Base-by-base conservation (phyloP, 2,113 vertebrate species). In the Cephalopholis sonnerati region DNA sequence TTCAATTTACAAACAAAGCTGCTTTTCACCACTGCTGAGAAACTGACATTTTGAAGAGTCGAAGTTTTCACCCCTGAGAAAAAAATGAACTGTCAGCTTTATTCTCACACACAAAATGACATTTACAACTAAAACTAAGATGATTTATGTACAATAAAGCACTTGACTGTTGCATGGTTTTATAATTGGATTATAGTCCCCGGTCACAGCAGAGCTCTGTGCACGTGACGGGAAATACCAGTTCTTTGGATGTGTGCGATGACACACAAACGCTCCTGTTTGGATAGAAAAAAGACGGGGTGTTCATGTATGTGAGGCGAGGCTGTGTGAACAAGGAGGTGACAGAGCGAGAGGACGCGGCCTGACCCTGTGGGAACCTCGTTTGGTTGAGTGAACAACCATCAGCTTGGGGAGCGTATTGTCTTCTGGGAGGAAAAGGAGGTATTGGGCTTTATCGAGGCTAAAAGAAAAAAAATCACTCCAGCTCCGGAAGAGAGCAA, bases 291-390 rank as follows among this genome's bases (percentile, higher is more conserved):
- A 51, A 77, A 62, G 53, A 51, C 1, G 15, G 15, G 9, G 10
- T 41, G 62, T 69, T 71, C 67, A 81, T 79, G 80, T 72, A 79
- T 84, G 84, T 82, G 77, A 29, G 74, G 73, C 20, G 32, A 36
- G 84, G 84, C 8, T 87, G 81, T 93, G 84, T 89, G 92, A 92
- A 91, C 81, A 48, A 20, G 63, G 82, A 64, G 77, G 87, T 58
- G 84, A 77, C 68, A 27, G 59, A 82, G 80, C 48, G 71, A 70
- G 82, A 79, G 64, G 81, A 74, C 69, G 20, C 6, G 48, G 79
- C 81, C 85, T 70, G 79, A 84, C 82, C 84, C 84, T 57, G 75
- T 93, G 88, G 91, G 93, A 94, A 93, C 50, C 59, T 59, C 12
- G 3, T 73, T 54, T 1, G 77, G 74, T 59, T 74, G 72, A 93